Percentiles rank a stretch among this genome's conserved stretches.
Conservation (phyloP, 2,888 invertebrate species). For the Limnephilus marmoratus region DNA sequence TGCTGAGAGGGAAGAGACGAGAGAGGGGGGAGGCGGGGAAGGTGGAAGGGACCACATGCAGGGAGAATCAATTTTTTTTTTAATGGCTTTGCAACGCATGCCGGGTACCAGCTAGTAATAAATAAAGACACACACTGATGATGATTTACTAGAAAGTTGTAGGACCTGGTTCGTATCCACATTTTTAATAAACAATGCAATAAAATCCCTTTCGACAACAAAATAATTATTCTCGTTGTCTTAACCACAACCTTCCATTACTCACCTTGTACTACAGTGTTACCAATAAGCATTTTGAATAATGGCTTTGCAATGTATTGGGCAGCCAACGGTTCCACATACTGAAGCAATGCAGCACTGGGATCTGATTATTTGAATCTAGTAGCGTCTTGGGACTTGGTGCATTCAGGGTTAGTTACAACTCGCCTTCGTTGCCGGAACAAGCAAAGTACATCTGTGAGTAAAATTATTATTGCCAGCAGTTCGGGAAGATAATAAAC, state of each 20-base stretch:
- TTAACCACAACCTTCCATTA: background rate
- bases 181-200: background rate
- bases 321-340: slow-evolving; percentile 1
- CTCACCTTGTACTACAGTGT: background rate
- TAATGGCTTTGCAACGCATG: too few relatives aligned
- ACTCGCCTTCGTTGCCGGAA: slow-evolving; percentile 6
- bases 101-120: too few relatives aligned
- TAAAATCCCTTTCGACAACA: background rate
- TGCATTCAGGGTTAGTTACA: slow-evolving; percentile 28
- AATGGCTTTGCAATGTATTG: slow-evolving; percentile 19
- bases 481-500: background rate
- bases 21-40: too few relatives aligned
- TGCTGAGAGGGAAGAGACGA: too few relatives aligned
- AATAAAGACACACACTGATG: too few relatives aligned
- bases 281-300: background rate
- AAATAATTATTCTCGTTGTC: background rate
- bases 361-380: slow-evolving; percentile 48
- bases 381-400: slow-evolving; percentile 18
- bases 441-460: background rate
- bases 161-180: background rate
- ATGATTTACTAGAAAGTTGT: too few relatives aligned
- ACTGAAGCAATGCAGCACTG: slow-evolving; percentile 7
- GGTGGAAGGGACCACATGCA: too few relatives aligned
- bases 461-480: background rate
- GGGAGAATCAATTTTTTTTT: too few relatives aligned